A percentile compares a stretch with the other conserved stretches of the same genome.
Evolutionary conservation across 2,797 vertebrate genomes (phyloP).

Genomic region (Mycteria americana): DNA sequence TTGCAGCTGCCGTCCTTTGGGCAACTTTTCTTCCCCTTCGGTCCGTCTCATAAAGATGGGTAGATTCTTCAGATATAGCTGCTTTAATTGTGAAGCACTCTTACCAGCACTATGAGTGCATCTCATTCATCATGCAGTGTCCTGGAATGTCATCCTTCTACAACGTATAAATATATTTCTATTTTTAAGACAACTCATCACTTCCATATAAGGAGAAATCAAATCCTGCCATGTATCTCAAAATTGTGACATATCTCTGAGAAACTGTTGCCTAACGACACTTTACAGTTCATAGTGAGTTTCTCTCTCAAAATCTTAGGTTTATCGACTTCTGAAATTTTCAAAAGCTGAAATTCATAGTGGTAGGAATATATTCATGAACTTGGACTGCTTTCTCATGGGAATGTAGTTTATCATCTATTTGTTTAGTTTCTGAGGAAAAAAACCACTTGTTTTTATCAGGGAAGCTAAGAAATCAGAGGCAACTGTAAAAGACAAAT

Average conservation of each 20-base stretch:
- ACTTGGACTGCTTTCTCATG: neutral
- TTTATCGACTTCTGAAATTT: neutral
- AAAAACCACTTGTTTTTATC: neutral
- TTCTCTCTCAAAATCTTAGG: neutral
- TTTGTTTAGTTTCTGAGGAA: neutral
- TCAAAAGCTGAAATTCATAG: neutral
- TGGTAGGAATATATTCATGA: neutral
- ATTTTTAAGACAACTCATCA: neutral
- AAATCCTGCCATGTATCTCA: neutral
- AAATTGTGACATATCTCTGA: neutral
- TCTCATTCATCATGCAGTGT: neutral
- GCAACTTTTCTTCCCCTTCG: neutral
- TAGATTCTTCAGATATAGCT: neutral
- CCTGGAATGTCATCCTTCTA: neutral
- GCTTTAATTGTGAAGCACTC: neutral
- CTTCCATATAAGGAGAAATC: slow-evolving; percentile 6
- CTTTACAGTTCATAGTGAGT: neutral
- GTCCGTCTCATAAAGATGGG: neutral
- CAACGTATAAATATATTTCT: neutral
- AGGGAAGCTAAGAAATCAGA: neutral
- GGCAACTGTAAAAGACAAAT: neutral
- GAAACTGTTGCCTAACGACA: neutral
- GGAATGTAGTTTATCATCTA: neutral
- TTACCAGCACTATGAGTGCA: neutral
- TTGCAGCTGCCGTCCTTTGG: neutral